Evolutionary conservation across 2,888 invertebrate genomes (phyloP), one percentile per base, ranked within the genome.

Genomic region (Brachypalpus laphriformis): DNA sequence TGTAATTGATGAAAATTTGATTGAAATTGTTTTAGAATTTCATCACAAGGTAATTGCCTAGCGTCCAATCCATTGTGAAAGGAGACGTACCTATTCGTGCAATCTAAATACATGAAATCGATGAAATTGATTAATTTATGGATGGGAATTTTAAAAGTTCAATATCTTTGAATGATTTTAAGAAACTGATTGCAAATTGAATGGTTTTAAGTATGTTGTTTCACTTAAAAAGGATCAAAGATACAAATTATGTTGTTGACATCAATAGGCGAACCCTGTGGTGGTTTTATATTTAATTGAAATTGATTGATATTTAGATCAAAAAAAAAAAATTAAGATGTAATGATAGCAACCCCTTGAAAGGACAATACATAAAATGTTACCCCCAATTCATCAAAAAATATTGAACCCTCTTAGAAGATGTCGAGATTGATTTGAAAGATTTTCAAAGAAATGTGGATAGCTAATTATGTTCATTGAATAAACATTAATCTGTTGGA

Each of bases 131-230:
- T n/a, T n/a, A n/a, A n/a, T n/a, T n/a, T n/a, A n/a, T n/a, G n/a
- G n/a, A n/a, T n/a, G n/a, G 1, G 2, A n/a, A 40, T 4, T 40
- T 14, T 40, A 4, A 40, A 40, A 14, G 3, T 14, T 6, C 0
- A 40, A 34, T 11, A 1, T 14, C 14, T 14, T 40, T 37, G 37
- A 37, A 37, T 37, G 37, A 11, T 37, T 57, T 22, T n/a, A 18
- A 20, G 20, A 37, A 37, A 57, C 34, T 57, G 57, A 57, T 57
- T 57, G 22, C 37, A 57, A 45, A 16, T 47, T 47, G 40, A 59
- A 40, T 42, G n/a, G 3, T 59, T 40, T 47, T 20, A 47, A 18
- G 16, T 20, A 25, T n/a, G 25, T 5, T 25, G 25, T 4, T 25
- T 25, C 20, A 3, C 11, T 47, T 20, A 2, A 20, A 8, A 25